Conservation (phyloP, 2,888 invertebrate species). For the Protodeltote pygarga region DNA sequence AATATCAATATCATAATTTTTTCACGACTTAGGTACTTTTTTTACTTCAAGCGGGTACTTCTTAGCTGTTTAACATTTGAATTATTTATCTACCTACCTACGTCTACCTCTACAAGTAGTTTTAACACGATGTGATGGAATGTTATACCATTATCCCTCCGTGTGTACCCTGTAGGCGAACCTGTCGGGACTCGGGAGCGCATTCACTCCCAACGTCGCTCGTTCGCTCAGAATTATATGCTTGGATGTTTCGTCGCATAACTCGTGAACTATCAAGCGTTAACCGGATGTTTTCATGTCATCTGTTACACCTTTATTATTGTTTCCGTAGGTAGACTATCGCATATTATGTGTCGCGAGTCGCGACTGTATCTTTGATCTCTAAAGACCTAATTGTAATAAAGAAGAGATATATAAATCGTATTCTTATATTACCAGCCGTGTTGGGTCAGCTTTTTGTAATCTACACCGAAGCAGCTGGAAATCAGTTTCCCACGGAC, state of each 20-base stretch:
- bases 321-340: too few species aligned
- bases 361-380: too few species aligned
- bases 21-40: too few species aligned
- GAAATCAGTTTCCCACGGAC: too few species aligned
- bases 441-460: too few species aligned
- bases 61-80: not conserved
- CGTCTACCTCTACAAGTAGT: slow-evolving; percentile 4
- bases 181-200: not conserved
- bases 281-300: slow-evolving; percentile 5
- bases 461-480: too few species aligned
- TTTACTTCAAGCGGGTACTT: not conserved
- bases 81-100: slow-evolving; percentile 14
- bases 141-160: slow-evolving; percentile 18
- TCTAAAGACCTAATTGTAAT: too few species aligned
- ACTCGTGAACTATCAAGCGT: slow-evolving; percentile 19
- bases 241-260: slow-evolving; percentile 40
- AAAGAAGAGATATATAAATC: too few species aligned
- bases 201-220: slow-evolving; percentile 22
- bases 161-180: slow-evolving; percentile 10
- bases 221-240: slow-evolving; percentile 26
- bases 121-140: slow-evolving; percentile 24
- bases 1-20: too few species aligned
- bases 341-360: too few species aligned
- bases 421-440: too few species aligned
- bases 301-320: slow-evolving; percentile 3